Conservation (phyloP, 1,140 invertebrate species). For the Lethrus apterus region DNA sequence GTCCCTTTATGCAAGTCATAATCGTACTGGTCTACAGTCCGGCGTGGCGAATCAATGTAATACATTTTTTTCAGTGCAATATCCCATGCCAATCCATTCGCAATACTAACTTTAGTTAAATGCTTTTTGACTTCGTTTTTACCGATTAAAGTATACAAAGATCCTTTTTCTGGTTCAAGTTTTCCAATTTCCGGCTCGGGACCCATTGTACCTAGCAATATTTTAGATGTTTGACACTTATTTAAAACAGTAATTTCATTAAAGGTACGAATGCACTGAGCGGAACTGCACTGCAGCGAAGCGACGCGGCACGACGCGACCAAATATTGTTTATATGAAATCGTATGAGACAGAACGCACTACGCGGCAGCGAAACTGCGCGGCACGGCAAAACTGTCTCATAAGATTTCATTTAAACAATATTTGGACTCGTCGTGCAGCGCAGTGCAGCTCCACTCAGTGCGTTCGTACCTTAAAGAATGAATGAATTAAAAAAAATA, state of each 20-base stretch:
- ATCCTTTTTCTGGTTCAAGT: conserved; percentile 18
- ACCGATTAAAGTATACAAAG: conserved; percentile 23
- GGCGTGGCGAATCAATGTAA: conserved; percentile 63
- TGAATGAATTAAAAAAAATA: no score
- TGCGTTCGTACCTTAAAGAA: no score
- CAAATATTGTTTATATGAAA: no score
- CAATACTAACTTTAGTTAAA: conserved; percentile 53
- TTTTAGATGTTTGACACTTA: neutral
- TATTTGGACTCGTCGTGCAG: conserved; percentile 1
- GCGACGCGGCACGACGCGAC: no score
- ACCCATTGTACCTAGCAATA: conserved; percentile 20
- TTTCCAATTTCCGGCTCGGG: conserved; percentile 18
- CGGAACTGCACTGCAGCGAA: no score
- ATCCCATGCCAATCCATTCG: conserved; percentile 77
- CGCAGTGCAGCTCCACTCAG: no score
- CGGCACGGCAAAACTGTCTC: no score
- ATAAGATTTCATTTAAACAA: no score
- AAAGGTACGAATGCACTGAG: no score
- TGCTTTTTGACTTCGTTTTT: conserved; percentile 26
- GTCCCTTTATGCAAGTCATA: conserved; percentile 60
- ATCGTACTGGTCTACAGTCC: conserved; percentile 61
- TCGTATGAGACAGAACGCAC: no score
- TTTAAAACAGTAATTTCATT: conserved; percentile 16
- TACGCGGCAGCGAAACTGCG: no score
- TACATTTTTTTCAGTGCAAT: conserved; percentile 58